Conservation (phyloP, 2,113 vertebrate genomes). For the Balaeniceps rex region DNA sequence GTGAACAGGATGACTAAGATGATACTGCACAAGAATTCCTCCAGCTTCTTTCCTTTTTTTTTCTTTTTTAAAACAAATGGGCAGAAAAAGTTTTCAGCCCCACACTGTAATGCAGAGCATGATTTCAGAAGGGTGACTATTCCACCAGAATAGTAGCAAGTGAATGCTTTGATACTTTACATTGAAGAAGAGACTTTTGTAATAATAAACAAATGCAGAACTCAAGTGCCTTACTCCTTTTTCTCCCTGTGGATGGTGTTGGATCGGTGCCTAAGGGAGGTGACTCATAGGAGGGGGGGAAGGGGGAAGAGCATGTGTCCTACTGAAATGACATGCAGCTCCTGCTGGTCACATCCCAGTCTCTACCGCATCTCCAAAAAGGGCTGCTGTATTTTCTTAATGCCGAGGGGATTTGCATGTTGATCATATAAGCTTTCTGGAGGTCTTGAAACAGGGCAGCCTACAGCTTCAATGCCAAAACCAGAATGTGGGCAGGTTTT, state of each 20-base stretch:
- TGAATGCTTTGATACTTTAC: not conserved
- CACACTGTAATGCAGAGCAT: not conserved
- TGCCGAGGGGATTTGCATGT: constrained; percentile 27
- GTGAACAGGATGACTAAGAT: not conserved
- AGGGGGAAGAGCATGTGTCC: not conserved
- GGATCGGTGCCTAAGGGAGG: not conserved
- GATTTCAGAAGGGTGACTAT: not conserved
- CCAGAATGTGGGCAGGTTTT: constrained; percentile 56
- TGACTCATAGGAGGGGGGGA: not conserved
- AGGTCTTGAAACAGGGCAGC: constrained; percentile 26
- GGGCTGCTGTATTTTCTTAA: constrained; percentile 17
- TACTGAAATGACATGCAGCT: not conserved
- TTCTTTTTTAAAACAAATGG: not conserved
- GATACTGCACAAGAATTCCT: not conserved
- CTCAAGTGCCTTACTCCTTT: not conserved
- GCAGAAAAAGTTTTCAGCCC: not conserved
- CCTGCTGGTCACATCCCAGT: not conserved
- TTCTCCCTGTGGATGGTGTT: not conserved
- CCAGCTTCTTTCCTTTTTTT: not conserved
- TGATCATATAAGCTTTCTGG: constrained; percentile 28
- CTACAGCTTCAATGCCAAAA: constrained; percentile 51
- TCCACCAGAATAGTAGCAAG: not conserved
- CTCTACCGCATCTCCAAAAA: not conserved
- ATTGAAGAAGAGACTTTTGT: not conserved
- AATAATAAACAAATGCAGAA: not conserved